These are phyloP conservation scores for Rotaria macrura DNA, from an alignment of 2,888 invertebrate species.

Conservation along the genomic window DNA sequence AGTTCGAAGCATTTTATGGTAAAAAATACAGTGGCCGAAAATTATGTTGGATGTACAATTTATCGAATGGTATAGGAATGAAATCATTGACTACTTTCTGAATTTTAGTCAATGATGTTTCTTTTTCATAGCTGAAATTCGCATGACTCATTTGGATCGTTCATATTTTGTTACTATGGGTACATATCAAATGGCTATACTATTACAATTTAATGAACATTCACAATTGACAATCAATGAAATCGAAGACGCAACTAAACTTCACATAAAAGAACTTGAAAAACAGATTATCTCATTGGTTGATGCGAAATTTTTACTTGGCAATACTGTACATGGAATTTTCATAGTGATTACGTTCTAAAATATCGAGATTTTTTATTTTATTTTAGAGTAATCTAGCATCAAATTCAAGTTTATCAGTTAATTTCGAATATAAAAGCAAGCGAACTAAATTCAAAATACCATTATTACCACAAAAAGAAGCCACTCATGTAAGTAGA, in stretches of 20 bases:
- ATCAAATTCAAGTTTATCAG: constrained; percentile 54
- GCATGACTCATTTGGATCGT: constrained; percentile 63
- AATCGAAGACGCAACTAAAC: constrained; percentile 60
- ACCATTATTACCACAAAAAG: constrained; percentile 66
- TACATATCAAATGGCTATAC: constrained; percentile 66
- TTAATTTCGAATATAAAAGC: constrained; percentile 74
- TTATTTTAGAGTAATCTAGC: background rate
- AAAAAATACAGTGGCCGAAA: constrained; percentile 78
- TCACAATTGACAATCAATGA: constrained; percentile 59
- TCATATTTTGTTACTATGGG: constrained; percentile 76
- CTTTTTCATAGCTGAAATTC: constrained; percentile 58
- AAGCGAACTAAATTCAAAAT: constrained; percentile 81
- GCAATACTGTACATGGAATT: background rate
- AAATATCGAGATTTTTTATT: background rate
- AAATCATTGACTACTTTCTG: background rate
- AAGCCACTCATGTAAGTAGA: constrained; percentile 58
- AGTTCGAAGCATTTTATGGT: constrained; percentile 84
- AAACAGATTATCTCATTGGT: constrained; percentile 73
- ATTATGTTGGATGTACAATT: constrained; percentile 86
- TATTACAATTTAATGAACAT: constrained; percentile 66
- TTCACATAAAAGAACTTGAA: constrained; percentile 69
- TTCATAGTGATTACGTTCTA: no score
- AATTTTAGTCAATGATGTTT: background rate
- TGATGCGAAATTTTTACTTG: constrained; percentile 60
- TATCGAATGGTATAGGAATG: constrained; percentile 64